These are phyloP conservation scores for Sturnus vulgaris DNA, from an alignment of 2,113 vertebrate genomes.

Conservation along the genomic window DNA sequence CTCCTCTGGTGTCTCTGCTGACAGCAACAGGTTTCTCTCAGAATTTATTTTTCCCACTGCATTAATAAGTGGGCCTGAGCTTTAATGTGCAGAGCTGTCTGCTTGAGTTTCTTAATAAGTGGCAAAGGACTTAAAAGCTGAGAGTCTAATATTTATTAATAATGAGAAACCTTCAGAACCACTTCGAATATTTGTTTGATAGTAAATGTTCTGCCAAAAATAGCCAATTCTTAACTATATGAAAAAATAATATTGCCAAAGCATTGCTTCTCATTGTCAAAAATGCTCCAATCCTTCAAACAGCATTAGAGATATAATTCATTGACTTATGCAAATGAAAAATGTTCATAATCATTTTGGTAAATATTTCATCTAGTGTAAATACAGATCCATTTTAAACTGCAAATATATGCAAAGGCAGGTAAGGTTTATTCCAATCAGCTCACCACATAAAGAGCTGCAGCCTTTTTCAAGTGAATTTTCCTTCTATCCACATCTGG, in stretches of 20 bases:
- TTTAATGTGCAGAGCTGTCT: not conserved
- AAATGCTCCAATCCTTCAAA: not conserved
- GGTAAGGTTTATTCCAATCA: not conserved
- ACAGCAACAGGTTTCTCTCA: not conserved
- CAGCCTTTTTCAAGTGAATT: not conserved
- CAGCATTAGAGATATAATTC: not conserved
- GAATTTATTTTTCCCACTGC: not conserved
- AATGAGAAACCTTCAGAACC: not conserved
- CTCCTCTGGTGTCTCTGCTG: not conserved
- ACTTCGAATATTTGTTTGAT: not conserved
- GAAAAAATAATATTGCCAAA: not conserved
- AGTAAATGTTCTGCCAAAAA: not conserved
- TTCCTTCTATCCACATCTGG: not conserved
- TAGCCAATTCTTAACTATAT: not conserved
- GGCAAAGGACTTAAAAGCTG: not conserved
- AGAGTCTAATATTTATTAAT: not conserved
- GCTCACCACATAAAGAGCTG: not conserved
- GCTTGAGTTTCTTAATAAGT: not conserved
- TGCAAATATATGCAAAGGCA: not conserved
- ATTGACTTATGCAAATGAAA: slow-evolving; percentile 30
- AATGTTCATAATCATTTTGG: not conserved
- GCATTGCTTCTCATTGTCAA: not conserved
- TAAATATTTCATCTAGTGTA: slow-evolving; percentile 43
- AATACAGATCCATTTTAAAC: slow-evolving; percentile 11
- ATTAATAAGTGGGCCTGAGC: not conserved